Evolutionary conservation across 1,140 invertebrate species (phyloP).

Genomic region (Linepithema humile): DNA sequence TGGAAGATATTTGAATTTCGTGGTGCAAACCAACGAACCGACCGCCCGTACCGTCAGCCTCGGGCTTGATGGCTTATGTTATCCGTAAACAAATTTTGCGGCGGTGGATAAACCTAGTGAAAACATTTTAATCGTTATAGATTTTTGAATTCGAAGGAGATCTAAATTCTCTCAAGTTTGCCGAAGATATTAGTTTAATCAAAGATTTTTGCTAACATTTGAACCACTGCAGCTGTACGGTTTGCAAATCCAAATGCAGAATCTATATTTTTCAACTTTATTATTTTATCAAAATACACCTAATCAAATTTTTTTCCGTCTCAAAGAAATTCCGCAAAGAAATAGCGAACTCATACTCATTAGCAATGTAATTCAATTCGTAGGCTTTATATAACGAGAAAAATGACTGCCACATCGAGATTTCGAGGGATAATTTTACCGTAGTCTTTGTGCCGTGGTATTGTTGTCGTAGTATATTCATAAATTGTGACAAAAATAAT

Average conservation of each 20-base stretch:
- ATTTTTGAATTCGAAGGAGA: not conserved
- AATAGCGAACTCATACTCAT: too few species aligned
- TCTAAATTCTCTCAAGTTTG: not conserved
- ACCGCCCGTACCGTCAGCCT: constrained; percentile 32
- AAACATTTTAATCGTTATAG: constrained; percentile 30
- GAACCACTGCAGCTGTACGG: not conserved
- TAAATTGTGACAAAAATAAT: too few species aligned
- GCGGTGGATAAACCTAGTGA: not conserved
- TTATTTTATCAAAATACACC: too few species aligned
- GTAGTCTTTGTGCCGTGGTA: too few species aligned
- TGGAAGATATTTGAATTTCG: constrained; percentile 66
- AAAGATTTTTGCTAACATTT: not conserved
- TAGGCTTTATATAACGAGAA: too few species aligned
- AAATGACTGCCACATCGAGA: too few species aligned
- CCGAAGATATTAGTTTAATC: not conserved
- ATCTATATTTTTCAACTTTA: not conserved
- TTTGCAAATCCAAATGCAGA: not conserved
- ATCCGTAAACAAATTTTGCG: not conserved
- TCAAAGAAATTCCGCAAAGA: not conserved
- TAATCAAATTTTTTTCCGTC: not conserved
- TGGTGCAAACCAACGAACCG: constrained; percentile 39
- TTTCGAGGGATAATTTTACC: too few species aligned
- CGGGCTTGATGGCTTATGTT: constrained; percentile 39
- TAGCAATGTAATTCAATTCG: too few species aligned
- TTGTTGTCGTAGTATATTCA: too few species aligned